phyloP scores from a whole-genome alignment of 2,113 vertebrate species.

The Nesospiza acunhae region DNA sequence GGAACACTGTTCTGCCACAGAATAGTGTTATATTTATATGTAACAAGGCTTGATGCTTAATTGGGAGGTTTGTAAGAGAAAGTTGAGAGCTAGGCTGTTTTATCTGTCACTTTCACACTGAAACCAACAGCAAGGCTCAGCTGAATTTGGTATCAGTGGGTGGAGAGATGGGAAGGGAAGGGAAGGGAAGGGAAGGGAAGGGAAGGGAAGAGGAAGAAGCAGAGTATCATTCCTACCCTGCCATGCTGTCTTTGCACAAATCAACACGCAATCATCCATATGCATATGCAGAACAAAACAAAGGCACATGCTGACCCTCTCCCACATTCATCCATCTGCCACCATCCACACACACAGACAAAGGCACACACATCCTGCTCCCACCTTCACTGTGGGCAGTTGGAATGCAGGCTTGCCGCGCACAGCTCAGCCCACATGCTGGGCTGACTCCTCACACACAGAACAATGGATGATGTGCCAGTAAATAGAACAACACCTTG shows the following conservation, averaged over 20 bases:
- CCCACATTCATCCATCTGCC: background rate
- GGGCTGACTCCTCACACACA: background rate
- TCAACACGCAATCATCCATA: background rate
- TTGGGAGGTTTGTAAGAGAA: background rate
- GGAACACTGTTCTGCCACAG: background rate
- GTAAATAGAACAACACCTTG: background rate
- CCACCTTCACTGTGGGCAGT: background rate
- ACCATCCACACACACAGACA: background rate
- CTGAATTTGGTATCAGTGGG: background rate
- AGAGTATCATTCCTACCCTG: background rate
- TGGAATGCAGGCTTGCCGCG: accelerated
- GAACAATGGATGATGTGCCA: background rate
- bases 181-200: too few relatives aligned
- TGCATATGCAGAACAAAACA: background rate
- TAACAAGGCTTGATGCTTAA: background rate
- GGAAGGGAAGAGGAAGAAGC: background rate
- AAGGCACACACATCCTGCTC: background rate
- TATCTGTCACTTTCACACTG: background rate
- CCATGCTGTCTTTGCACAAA: background rate
- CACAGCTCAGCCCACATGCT: background rate
- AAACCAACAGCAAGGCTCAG: background rate
- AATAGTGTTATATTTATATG: background rate
- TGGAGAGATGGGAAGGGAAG: background rate
- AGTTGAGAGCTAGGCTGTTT: background rate
- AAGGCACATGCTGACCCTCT: background rate